These are phyloP conservation scores for Pachyrhynchus sulphureomaculatus DNA, from an alignment of 1,140 invertebrate species.

Conservation along the genomic window DNA sequence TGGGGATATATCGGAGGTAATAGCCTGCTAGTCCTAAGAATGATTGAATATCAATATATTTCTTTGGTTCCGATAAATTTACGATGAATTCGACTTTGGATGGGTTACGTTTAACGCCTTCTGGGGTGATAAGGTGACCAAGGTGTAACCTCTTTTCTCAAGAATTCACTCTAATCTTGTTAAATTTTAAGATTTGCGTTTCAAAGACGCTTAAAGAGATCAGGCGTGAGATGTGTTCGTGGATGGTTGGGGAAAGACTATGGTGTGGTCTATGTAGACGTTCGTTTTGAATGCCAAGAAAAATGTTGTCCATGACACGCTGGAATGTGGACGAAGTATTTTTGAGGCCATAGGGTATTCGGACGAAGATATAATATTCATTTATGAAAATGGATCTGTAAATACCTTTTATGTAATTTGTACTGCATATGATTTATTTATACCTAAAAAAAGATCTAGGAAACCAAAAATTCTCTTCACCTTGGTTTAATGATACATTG, in stretches of 20 bases:
- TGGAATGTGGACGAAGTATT: conserved; percentile 1
- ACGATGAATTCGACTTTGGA: no score
- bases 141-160: not conserved
- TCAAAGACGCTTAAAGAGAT: not conserved
- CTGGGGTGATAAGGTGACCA: not conserved
- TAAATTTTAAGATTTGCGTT: not conserved
- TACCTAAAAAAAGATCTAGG: no score
- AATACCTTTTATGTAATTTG: no score
- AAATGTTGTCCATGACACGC: not conserved
- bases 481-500: no score
- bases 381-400: no score
- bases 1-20: not conserved
- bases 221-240: not conserved
- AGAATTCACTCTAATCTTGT: not conserved
- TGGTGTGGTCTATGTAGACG: not conserved
- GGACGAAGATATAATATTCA: no score
- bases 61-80: not conserved
- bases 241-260: not conserved
- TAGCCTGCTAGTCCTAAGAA: no score
- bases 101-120: not conserved
- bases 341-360: not conserved
- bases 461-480: no score
- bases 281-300: not conserved
- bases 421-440: no score
- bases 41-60: not conserved